Conservation (phyloP, 2,113 vertebrate species). For the Stigmatopora nigra region DNA sequence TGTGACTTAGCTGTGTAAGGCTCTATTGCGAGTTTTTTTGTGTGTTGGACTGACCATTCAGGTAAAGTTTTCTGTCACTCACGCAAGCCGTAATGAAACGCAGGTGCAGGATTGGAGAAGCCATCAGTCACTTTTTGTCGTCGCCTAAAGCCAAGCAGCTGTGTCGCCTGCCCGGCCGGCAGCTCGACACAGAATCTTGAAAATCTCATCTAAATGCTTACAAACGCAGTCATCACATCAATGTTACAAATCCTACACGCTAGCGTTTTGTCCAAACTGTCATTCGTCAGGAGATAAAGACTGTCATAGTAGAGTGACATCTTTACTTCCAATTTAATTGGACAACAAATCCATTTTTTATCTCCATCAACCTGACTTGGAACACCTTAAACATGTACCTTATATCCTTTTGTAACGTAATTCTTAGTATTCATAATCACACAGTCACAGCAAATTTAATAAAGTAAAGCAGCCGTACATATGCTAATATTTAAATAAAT, state of each 20-base stretch:
- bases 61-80: neutral
- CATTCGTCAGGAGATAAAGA: neutral
- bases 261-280: neutral
- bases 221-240: constrained; percentile 24
- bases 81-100: neutral
- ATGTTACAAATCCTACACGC: constrained; percentile 20
- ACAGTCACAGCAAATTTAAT: too few species aligned
- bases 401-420: too few species aligned
- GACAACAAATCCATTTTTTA: too few species aligned
- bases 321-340: too few species aligned
- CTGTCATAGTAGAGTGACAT: neutral
- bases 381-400: too few species aligned
- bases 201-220: constrained; percentile 30
- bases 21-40: neutral
- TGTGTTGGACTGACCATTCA: neutral
- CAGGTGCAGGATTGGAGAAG: constrained; percentile 8
- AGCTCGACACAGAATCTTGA: constrained; percentile 14
- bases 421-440: too few species aligned
- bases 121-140: neutral
- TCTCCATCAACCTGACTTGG: too few species aligned
- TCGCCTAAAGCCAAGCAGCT: constrained; percentile 6
- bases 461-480: too few species aligned
- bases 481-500: too few species aligned
- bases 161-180: constrained; percentile 21
- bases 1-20: neutral